Evolutionary conservation across 2,888 invertebrate species (phyloP), one percentile per base, ranked within the genome.

Genomic region (Standfussiana lucernea): DNA sequence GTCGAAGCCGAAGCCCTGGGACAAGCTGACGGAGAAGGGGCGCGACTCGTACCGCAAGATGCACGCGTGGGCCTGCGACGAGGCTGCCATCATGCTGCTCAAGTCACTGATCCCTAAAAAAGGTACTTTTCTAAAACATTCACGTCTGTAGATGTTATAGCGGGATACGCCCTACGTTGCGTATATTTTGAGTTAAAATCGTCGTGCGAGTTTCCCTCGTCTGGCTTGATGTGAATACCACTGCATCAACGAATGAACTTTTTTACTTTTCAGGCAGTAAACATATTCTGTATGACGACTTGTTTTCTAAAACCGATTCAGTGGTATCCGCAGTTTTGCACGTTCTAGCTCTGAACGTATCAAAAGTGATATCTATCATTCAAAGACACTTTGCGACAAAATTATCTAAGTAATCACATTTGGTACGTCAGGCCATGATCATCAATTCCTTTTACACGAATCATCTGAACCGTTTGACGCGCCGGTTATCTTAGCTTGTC

Each of bases 1-100:
- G 84, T 99, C 99, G 89, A 99, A 99, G 94, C 99, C 99, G 75
- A 99, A 99, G 94, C 99, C 99, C 24, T 99, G 99, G 99, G 99
- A 99, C 97, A 99, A 99, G 96, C 97, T 99, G 93, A 99, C 99
- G 78, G 99, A 99, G 97, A 99, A 99, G 95, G 99, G 99, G 53
- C 97, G 99, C 75, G 99, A 99, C 97, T 99, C 99, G 90, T 99
- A 99, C 97, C 97, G 99, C 92, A 99, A 99, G 97, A 99, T 99
- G 99, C 99, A 99, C 97, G 99, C 99, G 91, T 99, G 99, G 99
- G 99, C 99, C 88, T 98, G 98, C 95, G 99, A 99, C 97, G 99
- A 99, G 93, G 98, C 98, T 92, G 99, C 99, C 92, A 99, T 99
- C 92, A 97, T 99, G 97, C 98, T 99, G 91, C 98, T 99, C 95